A percentile compares a stretch with the other conserved stretches of the same genome.
Evolutionary conservation across 2,888 invertebrate genomes (phyloP).

Genomic region (Melipona beecheii): DNA sequence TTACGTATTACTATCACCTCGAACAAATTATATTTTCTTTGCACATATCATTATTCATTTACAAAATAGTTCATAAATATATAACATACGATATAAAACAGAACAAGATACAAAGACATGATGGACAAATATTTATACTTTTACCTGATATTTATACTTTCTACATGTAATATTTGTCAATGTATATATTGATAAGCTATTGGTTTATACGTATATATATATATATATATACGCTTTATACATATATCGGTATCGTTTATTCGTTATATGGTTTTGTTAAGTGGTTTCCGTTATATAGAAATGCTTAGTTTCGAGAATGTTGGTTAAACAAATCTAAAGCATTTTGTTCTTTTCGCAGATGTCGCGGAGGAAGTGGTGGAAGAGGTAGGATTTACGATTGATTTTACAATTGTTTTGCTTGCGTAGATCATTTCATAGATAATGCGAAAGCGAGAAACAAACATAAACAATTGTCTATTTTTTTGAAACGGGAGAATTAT

Average conservation of each 20-base stretch:
- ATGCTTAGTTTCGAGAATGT: slow-evolving; percentile 21
- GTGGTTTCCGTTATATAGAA: slow-evolving; percentile 8
- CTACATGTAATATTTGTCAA: slow-evolving; percentile 23
- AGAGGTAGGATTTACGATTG: slow-evolving; percentile 66
- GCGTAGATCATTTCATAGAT: background rate
- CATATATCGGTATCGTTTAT: slow-evolving; percentile 19
- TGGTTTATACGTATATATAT: slow-evolving; percentile 21
- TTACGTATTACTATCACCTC: slow-evolving; percentile 60
- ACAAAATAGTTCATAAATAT: background rate
- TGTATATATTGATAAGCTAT: slow-evolving; percentile 28
- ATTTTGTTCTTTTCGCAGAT: slow-evolving; percentile 70
- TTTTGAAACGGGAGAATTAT: no score
- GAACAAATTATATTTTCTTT: background rate
- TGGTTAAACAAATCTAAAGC: slow-evolving; percentile 45
- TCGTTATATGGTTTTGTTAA: slow-evolving; percentile 31
- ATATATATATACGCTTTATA: slow-evolving; percentile 18
- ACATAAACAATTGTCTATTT: background rate
- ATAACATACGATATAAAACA: slow-evolving; percentile 36
- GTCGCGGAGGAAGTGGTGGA: slow-evolving; percentile 64
- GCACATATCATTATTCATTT: slow-evolving; percentile 16
- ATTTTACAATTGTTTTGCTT: background rate
- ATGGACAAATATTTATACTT: slow-evolving; percentile 58
- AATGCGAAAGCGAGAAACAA: background rate
- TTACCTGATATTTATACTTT: slow-evolving; percentile 10
- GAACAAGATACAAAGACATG: slow-evolving; percentile 65